Percentiles rank a stretch among this genome's conserved stretches.
phyloP scores from a whole-genome alignment of 2,797 vertebrate genomes.

The Cottoperca gobio region DNA sequence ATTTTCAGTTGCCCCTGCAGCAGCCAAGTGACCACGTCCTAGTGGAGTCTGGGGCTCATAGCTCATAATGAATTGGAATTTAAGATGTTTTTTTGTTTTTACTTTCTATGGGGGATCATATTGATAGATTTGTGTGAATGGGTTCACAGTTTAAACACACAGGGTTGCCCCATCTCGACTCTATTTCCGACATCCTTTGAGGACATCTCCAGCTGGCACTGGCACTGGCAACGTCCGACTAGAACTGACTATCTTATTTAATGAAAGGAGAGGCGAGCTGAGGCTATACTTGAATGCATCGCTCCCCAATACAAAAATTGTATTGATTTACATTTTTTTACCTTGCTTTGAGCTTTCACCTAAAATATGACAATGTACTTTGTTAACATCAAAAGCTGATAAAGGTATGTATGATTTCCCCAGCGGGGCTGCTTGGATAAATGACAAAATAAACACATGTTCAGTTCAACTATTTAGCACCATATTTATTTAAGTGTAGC shows the following conservation, averaged over 20 bases:
- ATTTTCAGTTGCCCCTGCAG: conserved; percentile 13
- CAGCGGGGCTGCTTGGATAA: conserved; percentile 45
- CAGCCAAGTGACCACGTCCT: conserved; percentile 26
- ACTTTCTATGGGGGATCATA: conserved; percentile 22
- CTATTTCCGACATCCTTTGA: conserved; percentile 32
- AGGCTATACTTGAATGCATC: conserved; percentile 51
- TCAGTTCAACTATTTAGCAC: conserved; percentile 32
- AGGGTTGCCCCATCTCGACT: conserved; percentile 15
- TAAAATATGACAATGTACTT: conserved; percentile 29
- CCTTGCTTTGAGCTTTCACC: too few species aligned
- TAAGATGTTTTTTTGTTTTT: conserved; percentile 35
- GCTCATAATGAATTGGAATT: conserved; percentile 10
- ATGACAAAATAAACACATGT: conserved; percentile 44
- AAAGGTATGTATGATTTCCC: conserved; percentile 37
- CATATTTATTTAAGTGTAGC: conserved; percentile 57
- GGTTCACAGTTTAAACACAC: conserved; percentile 41
- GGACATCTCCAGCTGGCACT: conserved; percentile 55
- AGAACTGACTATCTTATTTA: conserved; percentile 51
- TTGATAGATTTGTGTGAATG: conserved; percentile 36
- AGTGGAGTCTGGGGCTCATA: conserved; percentile 25
- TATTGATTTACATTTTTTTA: conserved; percentile 39
- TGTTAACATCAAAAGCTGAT: conserved; percentile 38
- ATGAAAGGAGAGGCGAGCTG: conserved; percentile 35
- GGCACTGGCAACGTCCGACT: conserved; percentile 33
- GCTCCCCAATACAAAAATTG: conserved; percentile 26